Percentiles rank a stretch among this genome's conserved stretches.
phyloP scores from a whole-genome alignment of 2,888 invertebrate genomes.

The Hirtodrosophila alboralis region DNA sequence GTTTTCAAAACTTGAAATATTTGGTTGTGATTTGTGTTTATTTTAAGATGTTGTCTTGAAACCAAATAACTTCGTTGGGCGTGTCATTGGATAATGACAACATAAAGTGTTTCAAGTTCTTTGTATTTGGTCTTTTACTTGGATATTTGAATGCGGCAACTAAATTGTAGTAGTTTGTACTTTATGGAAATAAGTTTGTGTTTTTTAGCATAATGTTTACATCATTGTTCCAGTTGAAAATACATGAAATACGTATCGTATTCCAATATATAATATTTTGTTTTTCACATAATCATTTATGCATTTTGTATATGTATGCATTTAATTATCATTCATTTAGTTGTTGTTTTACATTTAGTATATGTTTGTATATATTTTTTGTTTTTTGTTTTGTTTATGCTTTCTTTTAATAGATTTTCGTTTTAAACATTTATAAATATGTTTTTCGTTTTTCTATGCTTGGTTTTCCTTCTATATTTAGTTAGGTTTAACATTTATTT shows the following conservation, averaged over 20 bases:
- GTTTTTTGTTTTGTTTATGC: conserved; percentile 17
- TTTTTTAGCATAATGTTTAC: conserved; percentile 25
- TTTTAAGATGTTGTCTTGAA: conserved; percentile 58
- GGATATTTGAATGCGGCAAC: conserved; percentile 18
- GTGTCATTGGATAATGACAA: conserved; percentile 48
- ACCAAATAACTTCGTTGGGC: conserved; percentile 73
- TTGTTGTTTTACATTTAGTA: conserved; percentile 23
- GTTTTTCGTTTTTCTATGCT: conserved; percentile 38
- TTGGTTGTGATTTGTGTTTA: conserved; percentile 24
- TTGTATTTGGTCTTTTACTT: conserved; percentile 49
- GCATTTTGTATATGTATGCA: conserved; percentile 21
- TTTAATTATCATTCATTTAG: conserved; percentile 20
- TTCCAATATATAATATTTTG: too few species aligned
- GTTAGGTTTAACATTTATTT: conserved; percentile 53
- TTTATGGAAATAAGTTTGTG: conserved; percentile 32
- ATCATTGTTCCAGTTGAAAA: conserved; percentile 29
- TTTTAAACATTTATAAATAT: conserved; percentile 69
- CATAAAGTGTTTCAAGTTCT: conserved; percentile 35
- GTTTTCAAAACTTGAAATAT: conserved; percentile 28
- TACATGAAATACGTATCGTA: conserved; percentile 40
- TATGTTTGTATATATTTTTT: conserved; percentile 8
- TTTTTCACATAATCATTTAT: conserved; percentile 13
- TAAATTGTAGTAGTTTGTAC: conserved; percentile 33
- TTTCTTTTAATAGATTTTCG: conserved; percentile 44
- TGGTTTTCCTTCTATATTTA: conserved; percentile 15